Evolutionary conservation across 2,797 vertebrate species (phyloP).

Genomic region (Rhabdophis nuchalis): DNA sequence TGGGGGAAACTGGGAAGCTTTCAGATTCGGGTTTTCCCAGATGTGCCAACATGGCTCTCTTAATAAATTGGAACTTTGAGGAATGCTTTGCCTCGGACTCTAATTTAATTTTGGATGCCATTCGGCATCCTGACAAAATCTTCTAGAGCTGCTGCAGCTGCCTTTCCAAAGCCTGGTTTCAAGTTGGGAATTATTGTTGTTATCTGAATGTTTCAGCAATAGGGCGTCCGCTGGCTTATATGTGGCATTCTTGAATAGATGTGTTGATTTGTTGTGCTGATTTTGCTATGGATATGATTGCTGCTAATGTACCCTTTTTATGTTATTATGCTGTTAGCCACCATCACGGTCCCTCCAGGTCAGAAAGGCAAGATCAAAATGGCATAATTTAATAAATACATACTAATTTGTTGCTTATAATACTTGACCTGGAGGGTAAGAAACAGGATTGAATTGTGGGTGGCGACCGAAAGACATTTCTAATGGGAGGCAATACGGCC

Average conservation of each 20-base stretch:
- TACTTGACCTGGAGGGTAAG: background rate
- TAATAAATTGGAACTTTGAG: no score
- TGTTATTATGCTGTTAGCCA: background rate
- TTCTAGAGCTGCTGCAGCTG: background rate
- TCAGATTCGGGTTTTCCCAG: no score
- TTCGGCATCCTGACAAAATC: no score
- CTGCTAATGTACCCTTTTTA: background rate
- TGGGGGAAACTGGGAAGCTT: no score
- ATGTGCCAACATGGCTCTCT: no score
- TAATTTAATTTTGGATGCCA: no score
- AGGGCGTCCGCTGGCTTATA: background rate
- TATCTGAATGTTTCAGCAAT: background rate
- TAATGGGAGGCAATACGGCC: background rate
- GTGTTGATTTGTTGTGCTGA: background rate
- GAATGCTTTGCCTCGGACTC: no score
- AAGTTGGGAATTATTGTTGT: background rate
- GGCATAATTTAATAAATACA: background rate
- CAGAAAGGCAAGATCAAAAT: background rate
- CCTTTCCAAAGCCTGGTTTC: background rate
- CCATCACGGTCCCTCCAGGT: conserved; percentile 8
- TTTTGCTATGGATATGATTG: background rate
- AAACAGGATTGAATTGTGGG: background rate
- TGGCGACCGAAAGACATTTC: background rate
- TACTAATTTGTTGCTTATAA: background rate
- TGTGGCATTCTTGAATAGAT: no score